phyloP scores from a whole-genome alignment of 1,140 invertebrate genomes.

The Adoxophyes honmai region DNA sequence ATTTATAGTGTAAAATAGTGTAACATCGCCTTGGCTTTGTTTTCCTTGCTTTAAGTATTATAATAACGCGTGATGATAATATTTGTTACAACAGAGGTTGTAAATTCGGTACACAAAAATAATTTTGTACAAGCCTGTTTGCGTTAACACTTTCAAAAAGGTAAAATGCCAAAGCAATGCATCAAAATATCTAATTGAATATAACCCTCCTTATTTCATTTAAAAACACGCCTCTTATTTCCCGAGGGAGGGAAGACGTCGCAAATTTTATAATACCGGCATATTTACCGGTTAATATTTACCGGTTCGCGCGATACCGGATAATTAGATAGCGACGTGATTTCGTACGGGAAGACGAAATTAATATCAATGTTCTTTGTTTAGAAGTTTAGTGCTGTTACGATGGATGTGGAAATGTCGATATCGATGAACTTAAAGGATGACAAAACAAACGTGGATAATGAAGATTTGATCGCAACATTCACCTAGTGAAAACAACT shows the following conservation, averaged over 20 bases:
- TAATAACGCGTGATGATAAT: too few relatives aligned
- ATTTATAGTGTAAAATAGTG: too few relatives aligned
- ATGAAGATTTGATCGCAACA: too few relatives aligned
- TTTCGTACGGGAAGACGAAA: conserved; percentile 62
- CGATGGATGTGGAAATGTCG: conserved; percentile 21
- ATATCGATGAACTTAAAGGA: too few relatives aligned
- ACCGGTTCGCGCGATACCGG: conserved; percentile 53
- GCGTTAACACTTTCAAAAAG: too few relatives aligned
- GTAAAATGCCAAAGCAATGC: background rate
- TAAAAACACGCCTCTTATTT: conserved; percentile 67
- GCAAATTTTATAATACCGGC: conserved; percentile 58
- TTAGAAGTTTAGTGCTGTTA: conserved; percentile 41
- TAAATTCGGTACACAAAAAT: too few relatives aligned
- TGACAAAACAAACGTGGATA: too few relatives aligned
- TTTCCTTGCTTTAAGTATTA: too few relatives aligned
- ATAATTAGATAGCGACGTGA: conserved; percentile 73
- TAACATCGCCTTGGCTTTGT: too few relatives aligned
- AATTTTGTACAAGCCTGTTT: background rate
- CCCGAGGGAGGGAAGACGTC: conserved; percentile 54
- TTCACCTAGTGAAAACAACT: too few relatives aligned
- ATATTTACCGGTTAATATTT: conserved; percentile 50
- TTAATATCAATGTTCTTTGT: conserved; percentile 76
- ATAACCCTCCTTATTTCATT: conserved; percentile 55
- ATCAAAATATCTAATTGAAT: conserved; percentile 12
- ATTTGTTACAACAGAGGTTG: too few relatives aligned